Percentiles rank a stretch among this genome's conserved stretches.
phyloP scores from a whole-genome alignment of 1,140 invertebrate genomes.

The Heliconius hermathena region DNA sequence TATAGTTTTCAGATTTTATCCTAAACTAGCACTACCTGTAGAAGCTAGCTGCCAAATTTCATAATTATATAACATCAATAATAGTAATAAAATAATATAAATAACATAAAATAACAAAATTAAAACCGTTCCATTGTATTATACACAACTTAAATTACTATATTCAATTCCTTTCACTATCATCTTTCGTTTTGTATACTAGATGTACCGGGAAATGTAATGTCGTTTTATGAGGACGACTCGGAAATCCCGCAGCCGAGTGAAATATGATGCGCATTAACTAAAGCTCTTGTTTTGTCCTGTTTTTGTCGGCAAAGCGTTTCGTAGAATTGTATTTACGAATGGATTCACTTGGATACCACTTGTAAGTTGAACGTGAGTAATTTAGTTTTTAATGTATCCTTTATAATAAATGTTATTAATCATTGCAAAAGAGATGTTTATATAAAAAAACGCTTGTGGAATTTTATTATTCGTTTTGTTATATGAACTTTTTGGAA shows the following conservation, averaged over 20 bases:
- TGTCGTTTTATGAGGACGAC: conserved; percentile 48
- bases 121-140: neutral
- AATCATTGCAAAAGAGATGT: neutral
- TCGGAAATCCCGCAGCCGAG: conserved; percentile 56
- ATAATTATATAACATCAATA: neutral
- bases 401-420: conserved; percentile 12
- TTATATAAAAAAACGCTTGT: too few species aligned
- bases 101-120: neutral
- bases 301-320: conserved; percentile 59
- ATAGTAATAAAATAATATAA: neutral
- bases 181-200: conserved; percentile 54
- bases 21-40: too few species aligned
- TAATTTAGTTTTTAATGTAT: conserved; percentile 16
- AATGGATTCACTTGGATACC: conserved; percentile 29
- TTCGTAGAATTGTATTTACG: conserved; percentile 48
- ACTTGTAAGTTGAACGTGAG: conserved; percentile 17
- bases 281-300: conserved; percentile 62
- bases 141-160: neutral
- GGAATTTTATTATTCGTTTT: too few species aligned
- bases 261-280: conserved; percentile 70
- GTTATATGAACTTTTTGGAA: too few species aligned
- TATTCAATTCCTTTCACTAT: conserved; percentile 46
- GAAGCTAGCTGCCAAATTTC: too few species aligned
- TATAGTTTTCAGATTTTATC: too few species aligned
- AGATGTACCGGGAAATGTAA: conserved; percentile 50